Conservation (phyloP, 2,888 invertebrate species). For the Odontomyia ornata region DNA sequence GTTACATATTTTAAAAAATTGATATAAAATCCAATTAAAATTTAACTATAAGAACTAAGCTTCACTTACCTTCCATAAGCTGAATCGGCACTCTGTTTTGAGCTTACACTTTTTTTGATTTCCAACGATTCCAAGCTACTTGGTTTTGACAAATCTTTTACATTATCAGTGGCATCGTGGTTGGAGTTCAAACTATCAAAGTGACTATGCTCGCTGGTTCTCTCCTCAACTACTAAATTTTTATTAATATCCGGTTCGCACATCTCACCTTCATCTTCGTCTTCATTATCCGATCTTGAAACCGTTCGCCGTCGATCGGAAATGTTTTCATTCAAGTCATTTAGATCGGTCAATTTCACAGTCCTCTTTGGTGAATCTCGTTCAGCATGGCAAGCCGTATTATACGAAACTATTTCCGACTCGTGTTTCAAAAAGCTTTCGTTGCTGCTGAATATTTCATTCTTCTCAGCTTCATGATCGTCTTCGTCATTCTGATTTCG, state of each 20-base stretch:
- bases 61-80: constrained; percentile 86
- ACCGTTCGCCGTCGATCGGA: background rate
- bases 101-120: constrained; percentile 51
- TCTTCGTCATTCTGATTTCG: constrained; percentile 33
- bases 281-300: background rate
- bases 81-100: constrained; percentile 71
- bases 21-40: too few relatives aligned
- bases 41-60: too few relatives aligned
- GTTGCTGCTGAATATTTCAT: constrained; percentile 40
- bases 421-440: constrained; percentile 38
- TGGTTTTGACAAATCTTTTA: constrained; percentile 61
- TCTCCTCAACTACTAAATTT: background rate
- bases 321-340: constrained; percentile 24
- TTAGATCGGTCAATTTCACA: constrained; percentile 3
- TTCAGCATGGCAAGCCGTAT: background rate
- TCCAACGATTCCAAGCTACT: constrained; percentile 54
- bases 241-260: background rate
- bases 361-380: background rate
- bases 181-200: background rate
- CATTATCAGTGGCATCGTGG: constrained; percentile 47
- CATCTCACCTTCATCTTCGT: background rate
- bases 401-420: constrained; percentile 1
- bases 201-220: background rate
- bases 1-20: too few relatives aligned
- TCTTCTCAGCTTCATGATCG: constrained; percentile 34